Percentiles rank a stretch among this genome's conserved stretches.
These are phyloP conservation scores for Antechinus flavipes DNA, from an alignment of 2,113 vertebrate species.

Conservation along the genomic window DNA sequence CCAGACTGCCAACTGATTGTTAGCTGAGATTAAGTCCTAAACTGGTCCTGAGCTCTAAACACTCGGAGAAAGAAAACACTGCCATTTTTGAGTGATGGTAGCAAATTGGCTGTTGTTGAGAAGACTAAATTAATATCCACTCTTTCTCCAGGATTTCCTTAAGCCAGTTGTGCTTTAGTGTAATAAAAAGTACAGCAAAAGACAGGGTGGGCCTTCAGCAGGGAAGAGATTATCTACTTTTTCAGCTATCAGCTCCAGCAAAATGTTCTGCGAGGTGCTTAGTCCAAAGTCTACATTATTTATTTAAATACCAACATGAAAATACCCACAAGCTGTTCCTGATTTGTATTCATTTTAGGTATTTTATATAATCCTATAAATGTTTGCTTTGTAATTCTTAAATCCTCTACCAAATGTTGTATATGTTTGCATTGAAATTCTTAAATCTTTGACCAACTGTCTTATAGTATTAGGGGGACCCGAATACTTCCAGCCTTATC, in stretches of 20 bases:
- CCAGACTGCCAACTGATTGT: conserved; percentile 31
- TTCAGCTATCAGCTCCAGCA: conserved; percentile 27
- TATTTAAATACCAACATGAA: conserved; percentile 38
- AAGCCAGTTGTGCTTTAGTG: conserved; percentile 37
- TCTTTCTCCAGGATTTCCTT: conserved; percentile 67
- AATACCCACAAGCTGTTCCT: background rate
- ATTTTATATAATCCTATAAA: conserved; percentile 36
- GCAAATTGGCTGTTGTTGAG: conserved; percentile 45
- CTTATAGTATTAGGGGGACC: background rate
- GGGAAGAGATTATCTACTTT: conserved; percentile 57
- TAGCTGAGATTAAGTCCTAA: conserved; percentile 40
- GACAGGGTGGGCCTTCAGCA: conserved; percentile 41
- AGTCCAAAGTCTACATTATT: conserved; percentile 28
- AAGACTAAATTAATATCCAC: conserved; percentile 59
- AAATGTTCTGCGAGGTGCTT: conserved; percentile 33
- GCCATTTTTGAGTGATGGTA: conserved; percentile 54
- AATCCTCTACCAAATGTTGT: background rate
- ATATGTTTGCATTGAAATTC: conserved; percentile 1
- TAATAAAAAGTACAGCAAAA: conserved; percentile 63
- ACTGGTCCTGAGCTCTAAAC: conserved; percentile 34
- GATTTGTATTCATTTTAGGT: conserved; percentile 63
- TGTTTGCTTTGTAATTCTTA: conserved; percentile 25
- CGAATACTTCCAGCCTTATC: conserved; percentile 1
- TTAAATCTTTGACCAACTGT: background rate
- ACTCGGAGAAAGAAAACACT: conserved; percentile 1